Percentiles rank a stretch among this genome's conserved stretches.
phyloP scores from a whole-genome alignment of 2,888 invertebrate species.

The Cepaea hortensis region DNA sequence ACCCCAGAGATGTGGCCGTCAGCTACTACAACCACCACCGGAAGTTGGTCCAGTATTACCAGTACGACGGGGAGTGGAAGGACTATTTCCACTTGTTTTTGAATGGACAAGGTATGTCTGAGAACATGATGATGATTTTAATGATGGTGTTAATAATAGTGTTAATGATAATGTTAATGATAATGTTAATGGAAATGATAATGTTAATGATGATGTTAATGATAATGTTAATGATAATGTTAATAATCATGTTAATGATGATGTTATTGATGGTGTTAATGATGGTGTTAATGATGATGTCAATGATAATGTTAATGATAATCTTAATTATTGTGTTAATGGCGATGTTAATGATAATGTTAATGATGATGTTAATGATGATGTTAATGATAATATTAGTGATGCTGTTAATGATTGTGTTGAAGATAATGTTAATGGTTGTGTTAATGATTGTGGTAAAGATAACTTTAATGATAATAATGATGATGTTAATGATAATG shows the following conservation, averaged over 20 bases:
- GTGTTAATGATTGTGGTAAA: no score
- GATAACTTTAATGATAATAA: no score
- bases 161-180: neutral
- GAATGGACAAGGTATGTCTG: slow-evolving; percentile 43
- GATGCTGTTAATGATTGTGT: no score
- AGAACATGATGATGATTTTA: neutral
- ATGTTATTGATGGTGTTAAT: neutral
- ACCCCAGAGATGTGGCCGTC: slow-evolving; percentile 48
- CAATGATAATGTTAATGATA: neutral
- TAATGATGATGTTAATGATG: neutral
- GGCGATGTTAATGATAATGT: neutral
- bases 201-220: no score
- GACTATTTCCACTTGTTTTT: slow-evolving; percentile 49
- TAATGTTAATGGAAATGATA: no score
- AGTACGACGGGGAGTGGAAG: slow-evolving; percentile 51
- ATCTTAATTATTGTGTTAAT: neutral
- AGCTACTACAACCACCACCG: slow-evolving; percentile 51
- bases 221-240: no score
- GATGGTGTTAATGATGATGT: neutral
- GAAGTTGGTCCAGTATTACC: slow-evolving; percentile 46
- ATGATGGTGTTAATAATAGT: neutral
- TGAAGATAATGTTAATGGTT: no score
- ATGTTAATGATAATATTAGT: neutral
- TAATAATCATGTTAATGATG: neutral
- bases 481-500: no score